Conservation (phyloP, 1,140 invertebrate genomes). For the Brachionus sp. region DNA sequence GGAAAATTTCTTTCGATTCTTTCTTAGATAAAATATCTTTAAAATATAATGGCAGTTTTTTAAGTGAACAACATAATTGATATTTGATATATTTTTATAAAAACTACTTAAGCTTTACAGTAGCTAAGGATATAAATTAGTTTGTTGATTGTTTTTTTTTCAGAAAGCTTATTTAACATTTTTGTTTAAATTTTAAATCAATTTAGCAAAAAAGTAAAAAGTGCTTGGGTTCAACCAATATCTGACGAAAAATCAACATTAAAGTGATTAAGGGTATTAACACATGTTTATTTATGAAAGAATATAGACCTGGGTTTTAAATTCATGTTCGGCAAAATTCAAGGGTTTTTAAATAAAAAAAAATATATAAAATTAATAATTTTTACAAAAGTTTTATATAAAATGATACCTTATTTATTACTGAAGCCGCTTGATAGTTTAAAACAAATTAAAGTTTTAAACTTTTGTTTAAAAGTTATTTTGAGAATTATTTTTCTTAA, state of each 20-base stretch:
- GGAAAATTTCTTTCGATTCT: not conserved
- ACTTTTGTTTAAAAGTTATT: not conserved
- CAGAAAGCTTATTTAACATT: not conserved
- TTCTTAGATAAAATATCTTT: not conserved
- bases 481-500: not conserved
- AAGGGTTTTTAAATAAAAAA: not conserved
- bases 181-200: not conserved
- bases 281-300: not conserved
- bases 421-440: not conserved
- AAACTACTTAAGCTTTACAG: not conserved
- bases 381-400: not conserved
- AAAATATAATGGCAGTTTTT: not conserved
- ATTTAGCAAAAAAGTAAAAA: not conserved
- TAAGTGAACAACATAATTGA: not conserved
- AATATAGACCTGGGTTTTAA: too few species aligned
- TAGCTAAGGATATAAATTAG: not conserved
- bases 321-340: too few species aligned
- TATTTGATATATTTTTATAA: not conserved
- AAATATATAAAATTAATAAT: not conserved
- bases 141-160: not conserved
- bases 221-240: not conserved
- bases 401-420: not conserved
- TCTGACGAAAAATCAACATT: not conserved
- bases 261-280: not conserved
- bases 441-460: not conserved